These are phyloP conservation scores for Odontophorus gujanensis DNA, from an alignment of 2,113 vertebrate genomes.

Conservation along the genomic window DNA sequence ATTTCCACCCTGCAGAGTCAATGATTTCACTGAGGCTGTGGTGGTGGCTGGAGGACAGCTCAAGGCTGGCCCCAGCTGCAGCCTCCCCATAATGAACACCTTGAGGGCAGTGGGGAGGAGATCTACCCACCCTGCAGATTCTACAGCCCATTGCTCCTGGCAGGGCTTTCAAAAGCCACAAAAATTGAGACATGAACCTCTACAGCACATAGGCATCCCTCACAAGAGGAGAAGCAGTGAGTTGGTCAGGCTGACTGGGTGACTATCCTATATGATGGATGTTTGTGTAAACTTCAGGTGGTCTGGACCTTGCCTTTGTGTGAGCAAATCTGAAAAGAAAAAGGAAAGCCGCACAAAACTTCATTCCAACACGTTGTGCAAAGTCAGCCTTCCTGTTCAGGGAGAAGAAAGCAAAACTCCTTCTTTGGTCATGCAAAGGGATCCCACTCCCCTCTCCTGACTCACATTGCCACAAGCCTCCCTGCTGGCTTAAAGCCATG, in stretches of 20 bases:
- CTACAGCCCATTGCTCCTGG: background rate
- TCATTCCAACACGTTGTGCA: background rate
- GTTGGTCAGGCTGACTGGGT: background rate
- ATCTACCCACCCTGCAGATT: too few species aligned
- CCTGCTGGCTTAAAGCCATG: background rate
- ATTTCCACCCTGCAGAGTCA: background rate
- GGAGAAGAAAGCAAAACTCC: background rate
- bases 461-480: background rate
- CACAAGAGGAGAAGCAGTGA: background rate
- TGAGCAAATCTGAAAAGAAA: background rate
- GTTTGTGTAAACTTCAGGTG: background rate
- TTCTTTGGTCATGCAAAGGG: background rate
- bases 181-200: background rate
- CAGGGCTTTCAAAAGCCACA: background rate
- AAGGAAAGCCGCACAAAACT: background rate
- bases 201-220: background rate
- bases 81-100: background rate
- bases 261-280: background rate
- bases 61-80: background rate
- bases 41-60: background rate
- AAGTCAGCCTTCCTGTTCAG: background rate
- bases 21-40: background rate
- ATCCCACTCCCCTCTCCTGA: background rate
- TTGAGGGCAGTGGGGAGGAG: background rate
- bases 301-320: background rate